Conservation (phyloP, 1,140 invertebrate species). For the Drosophila leontia region DNA sequence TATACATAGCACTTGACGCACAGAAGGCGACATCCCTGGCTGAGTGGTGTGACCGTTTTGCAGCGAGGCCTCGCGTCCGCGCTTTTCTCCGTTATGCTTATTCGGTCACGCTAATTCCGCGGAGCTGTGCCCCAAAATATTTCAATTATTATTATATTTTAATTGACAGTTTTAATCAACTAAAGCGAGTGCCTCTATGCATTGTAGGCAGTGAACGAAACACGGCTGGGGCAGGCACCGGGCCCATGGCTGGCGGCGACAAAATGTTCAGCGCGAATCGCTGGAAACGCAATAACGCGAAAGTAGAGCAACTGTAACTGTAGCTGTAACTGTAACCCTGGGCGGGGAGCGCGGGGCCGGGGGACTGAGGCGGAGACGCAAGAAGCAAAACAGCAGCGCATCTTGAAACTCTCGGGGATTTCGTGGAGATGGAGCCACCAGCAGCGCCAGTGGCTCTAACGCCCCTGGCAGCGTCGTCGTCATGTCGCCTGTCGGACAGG, state of each 20-base stretch:
- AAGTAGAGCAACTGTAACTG: slow-evolving; percentile 53
- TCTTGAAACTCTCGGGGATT: slow-evolving; percentile 10
- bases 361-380: slow-evolving; percentile 2
- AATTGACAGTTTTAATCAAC: slow-evolving; percentile 27
- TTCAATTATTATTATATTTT: slow-evolving; percentile 26
- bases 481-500: slow-evolving; percentile 33
- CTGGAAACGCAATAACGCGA: slow-evolving; percentile 30
- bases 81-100: neutral
- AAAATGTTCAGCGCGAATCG: slow-evolving; percentile 31
- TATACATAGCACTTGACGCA: neutral
- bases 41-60: neutral
- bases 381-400: slow-evolving; percentile 21
- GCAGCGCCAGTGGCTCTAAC: slow-evolving; percentile 30
- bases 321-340: slow-evolving; percentile 35
- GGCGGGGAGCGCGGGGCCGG: slow-evolving; percentile 17
- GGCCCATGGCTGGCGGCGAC: slow-evolving; percentile 29
- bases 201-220: slow-evolving; percentile 17
- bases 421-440: slow-evolving; percentile 37
- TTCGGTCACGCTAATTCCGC: slow-evolving; percentile 20
- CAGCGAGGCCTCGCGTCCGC: too few species aligned
- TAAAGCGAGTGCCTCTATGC: slow-evolving; percentile 2
- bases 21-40: neutral
- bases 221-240: neutral
- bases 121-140: slow-evolving; percentile 13
- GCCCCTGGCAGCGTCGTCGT: slow-evolving; percentile 25